Conservation (phyloP, 2,888 invertebrate species). For the Tupiocoris notatus region DNA sequence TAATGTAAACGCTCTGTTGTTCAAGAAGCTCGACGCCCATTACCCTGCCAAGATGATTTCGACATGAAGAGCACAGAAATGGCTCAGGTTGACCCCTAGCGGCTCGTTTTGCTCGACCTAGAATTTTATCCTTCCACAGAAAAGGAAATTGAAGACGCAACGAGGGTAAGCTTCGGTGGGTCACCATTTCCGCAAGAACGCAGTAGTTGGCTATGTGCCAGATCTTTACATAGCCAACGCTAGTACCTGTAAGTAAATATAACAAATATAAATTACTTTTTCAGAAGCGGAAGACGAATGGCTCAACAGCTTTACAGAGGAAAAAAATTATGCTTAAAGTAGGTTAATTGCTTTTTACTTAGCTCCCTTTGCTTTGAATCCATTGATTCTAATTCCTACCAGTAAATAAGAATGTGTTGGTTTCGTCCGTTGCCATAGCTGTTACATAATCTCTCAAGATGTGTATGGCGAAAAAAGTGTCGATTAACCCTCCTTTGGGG, state of each 20-base stretch:
- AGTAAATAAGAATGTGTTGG: slow-evolving; percentile 70
- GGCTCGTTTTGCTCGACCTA: slow-evolving; percentile 68
- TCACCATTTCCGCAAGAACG: slow-evolving; percentile 55
- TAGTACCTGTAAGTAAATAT: slow-evolving; percentile 29
- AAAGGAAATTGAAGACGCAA: slow-evolving; percentile 71
- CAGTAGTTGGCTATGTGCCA: slow-evolving; percentile 74
- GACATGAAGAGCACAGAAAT: slow-evolving; percentile 66
- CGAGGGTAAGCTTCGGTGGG: slow-evolving; percentile 58
- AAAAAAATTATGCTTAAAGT: too few relatives aligned
- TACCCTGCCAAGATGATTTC: slow-evolving; percentile 69
- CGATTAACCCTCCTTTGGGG: slow-evolving; percentile 62
- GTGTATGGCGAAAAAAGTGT: slow-evolving; percentile 54
- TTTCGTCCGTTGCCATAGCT: slow-evolving; percentile 67
- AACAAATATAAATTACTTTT: too few relatives aligned
- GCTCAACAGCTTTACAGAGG: too few relatives aligned
- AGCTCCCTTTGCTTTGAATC: too few relatives aligned
- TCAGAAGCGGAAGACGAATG: too few relatives aligned
- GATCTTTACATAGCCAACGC: slow-evolving; percentile 71
- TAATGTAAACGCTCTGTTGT: slow-evolving; percentile 65
- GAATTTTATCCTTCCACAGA: slow-evolving; percentile 65
- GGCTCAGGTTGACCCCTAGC: slow-evolving; percentile 64
- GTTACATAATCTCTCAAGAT: slow-evolving; percentile 60
- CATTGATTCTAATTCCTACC: too few relatives aligned
- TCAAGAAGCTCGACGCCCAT: slow-evolving; percentile 67
- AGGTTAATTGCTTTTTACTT: too few relatives aligned